Conservation (phyloP, 2,888 invertebrate species). For the Tetragonula carbonaria region DNA sequence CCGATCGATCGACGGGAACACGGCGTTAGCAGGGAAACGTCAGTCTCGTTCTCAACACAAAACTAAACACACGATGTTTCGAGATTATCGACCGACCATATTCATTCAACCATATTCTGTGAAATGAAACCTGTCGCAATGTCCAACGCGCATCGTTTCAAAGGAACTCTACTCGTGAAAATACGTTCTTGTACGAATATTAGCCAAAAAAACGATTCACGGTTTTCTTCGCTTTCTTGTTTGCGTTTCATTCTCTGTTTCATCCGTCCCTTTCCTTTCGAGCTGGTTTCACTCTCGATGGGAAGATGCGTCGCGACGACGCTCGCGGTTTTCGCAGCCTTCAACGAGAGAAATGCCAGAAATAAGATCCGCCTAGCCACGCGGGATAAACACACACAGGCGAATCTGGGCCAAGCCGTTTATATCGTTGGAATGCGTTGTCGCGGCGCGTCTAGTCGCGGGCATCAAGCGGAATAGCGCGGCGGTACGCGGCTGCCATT, state of each 20-base stretch:
- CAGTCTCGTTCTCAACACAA: not conserved
- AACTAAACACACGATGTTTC: not conserved
- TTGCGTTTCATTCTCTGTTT: not conserved
- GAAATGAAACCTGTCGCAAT: not conserved
- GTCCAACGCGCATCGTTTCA: conserved; percentile 44
- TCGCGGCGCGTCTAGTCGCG: conserved; percentile 52
- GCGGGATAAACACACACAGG: conserved; percentile 69
- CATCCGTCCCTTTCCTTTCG: not conserved
- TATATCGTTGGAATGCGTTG: conserved; percentile 72
- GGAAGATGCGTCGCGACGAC: conserved; percentile 12
- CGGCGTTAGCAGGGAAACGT: not conserved
- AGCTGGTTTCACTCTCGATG: conserved; percentile 14
- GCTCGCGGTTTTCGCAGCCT: conserved; percentile 63
- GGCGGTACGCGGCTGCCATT: conserved; percentile 40
- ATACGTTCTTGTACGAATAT: too few species aligned
- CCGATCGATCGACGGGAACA: not conserved
- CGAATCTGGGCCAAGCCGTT: conserved; percentile 77
- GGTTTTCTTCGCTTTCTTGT: not conserved
- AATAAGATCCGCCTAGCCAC: conserved; percentile 73
- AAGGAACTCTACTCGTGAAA: conserved; percentile 27
- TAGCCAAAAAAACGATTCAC: too few species aligned
- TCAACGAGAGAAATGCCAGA: conserved; percentile 73
- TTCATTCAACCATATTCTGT: conserved; percentile 53
- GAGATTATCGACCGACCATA: conserved; percentile 41
- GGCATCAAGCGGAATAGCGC: not conserved